These are phyloP conservation scores for Drosophila atripex DNA, from an alignment of 2,888 invertebrate species.

Conservation along the genomic window DNA sequence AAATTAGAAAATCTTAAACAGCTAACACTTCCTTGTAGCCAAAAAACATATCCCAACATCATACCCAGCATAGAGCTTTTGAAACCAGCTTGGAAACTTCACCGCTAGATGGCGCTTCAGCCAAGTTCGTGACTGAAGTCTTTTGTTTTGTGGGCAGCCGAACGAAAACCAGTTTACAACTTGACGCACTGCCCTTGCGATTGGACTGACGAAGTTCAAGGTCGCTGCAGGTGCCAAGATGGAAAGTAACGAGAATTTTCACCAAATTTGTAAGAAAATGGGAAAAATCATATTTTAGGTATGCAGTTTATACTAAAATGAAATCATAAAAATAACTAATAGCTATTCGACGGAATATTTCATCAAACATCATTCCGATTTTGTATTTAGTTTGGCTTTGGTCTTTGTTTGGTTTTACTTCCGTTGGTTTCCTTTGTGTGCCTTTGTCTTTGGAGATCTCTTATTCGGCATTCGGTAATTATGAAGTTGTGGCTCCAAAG, in stretches of 20 bases:
- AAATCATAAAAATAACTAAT: neutral
- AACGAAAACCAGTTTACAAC: conserved; percentile 25
- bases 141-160: conserved; percentile 26
- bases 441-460: conserved; percentile 28
- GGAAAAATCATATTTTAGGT: neutral
- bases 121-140: conserved; percentile 50
- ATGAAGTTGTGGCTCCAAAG: conserved; percentile 49
- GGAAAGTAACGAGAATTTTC: conserved; percentile 12
- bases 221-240: conserved; percentile 44
- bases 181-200: conserved; percentile 31
- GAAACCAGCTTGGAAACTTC: neutral
- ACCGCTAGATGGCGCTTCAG: conserved; percentile 24
- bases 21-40: neutral
- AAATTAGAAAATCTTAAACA: neutral
- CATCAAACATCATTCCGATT: conserved; percentile 9
- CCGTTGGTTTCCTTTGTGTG: conserved; percentile 43
- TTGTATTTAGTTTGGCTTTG: conserved; percentile 7
- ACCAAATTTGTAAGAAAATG: neutral
- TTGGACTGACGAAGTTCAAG: conserved; percentile 61
- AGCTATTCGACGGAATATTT: conserved; percentile 14
- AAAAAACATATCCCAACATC: neutral
- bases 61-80: neutral
- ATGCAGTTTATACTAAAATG: neutral
- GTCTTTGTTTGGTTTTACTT: conserved; percentile 28
- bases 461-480: conserved; percentile 32